Base-by-base conservation (phyloP, 1,140 invertebrate genomes). In the Aphidius gifuensis region DNA sequence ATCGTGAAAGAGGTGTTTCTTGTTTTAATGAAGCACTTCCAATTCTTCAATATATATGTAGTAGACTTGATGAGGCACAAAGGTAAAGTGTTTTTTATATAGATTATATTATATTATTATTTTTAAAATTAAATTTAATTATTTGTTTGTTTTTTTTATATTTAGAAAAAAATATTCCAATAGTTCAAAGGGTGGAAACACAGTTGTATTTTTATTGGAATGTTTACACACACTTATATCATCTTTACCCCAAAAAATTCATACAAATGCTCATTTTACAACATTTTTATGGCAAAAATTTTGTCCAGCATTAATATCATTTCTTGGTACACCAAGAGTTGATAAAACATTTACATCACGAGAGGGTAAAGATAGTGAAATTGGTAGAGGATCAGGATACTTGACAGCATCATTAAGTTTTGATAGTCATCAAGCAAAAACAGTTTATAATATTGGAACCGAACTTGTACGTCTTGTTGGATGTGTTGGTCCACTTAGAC, bases 221-320 rank as follows among this genome's bases (percentile, higher is more conserved):
- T 94, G 92, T 71, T 82, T 96, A 11, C 83, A 94, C 51, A 93
- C 92, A 6, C 81, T 96, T 40, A 87, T 94, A 62, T 89, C 88
- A 6, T 92, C 92, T 49, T 78, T 95, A 60, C 91, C 91, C 0
- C 88, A 90, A 67, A 87, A 88, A 69, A 90, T 92, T 4, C 89
- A 91, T 70, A 87, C 87, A 5, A 93, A 92, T 75, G 84, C 86
- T 8, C 91, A 93, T 71, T 92, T 93, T 67, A 92, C 90, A 8
- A 91, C 90, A 4, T 93, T 93, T 68, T 78, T 93, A 0, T 94
- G 94, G 94, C 92, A 96, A 75, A 90, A 93, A 69, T 89, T 97
- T 68, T 96, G 93, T 72, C 94, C 94, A 0, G 88, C 90, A 4
- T 80, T 97, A 60, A 91, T 96, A 53, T 90, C 91, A 0, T 88